Base-by-base conservation (phyloP, 2,888 invertebrate species). In the Acutogordius australiensis region DNA sequence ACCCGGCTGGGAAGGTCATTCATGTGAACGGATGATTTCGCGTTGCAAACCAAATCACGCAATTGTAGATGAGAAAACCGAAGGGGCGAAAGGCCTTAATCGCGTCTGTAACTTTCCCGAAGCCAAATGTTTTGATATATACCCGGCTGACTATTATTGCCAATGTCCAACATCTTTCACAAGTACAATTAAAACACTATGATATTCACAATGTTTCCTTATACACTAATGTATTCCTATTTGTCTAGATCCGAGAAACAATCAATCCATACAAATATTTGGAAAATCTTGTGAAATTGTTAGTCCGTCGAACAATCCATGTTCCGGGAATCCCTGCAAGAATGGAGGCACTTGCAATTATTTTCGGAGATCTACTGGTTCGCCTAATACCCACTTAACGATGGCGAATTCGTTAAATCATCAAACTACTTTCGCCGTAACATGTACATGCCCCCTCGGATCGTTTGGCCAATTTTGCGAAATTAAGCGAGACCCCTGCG, bases 401-500 rank as follows among this genome's bases (percentile, higher is more conserved):
- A 13, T n/a, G 44, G 13, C 51, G 8, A 37, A 37, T 37, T 13
- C 18, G 8, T 13, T 13, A 8, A 37, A 37, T 18, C 8, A 13
- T 37, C 8, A n/a, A 23, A n/a, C 8, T 21, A 23, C 51, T 8
- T 37, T 37, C 8, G 4, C 21, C 26, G 58, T 30, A 8, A 29
- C 30, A 8, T 57, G 58, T 29, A 56, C 60, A 8, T 60, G 45
- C n/a, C 51, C 45, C 60, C 57, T 60, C 8, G 60, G 45, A 2
- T 44, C 51, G 23, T 60, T 60, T 23, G 44, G 60, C 60, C 57
- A 44, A 4, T 62, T 62, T 28, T 90, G 88, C 69, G 88, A 90
- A 71, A 76, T 74, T 23, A 87, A 88, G 69, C 80, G 87, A 60
- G 86, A 85, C 59, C 81, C 80, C 63, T 90, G 88, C 66, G 78